A percentile compares a stretch with the other conserved stretches of the same genome.
Evolutionary conservation across 2,113 vertebrate genomes (phyloP).

Genomic region (Laticauda laticaudata): DNA sequence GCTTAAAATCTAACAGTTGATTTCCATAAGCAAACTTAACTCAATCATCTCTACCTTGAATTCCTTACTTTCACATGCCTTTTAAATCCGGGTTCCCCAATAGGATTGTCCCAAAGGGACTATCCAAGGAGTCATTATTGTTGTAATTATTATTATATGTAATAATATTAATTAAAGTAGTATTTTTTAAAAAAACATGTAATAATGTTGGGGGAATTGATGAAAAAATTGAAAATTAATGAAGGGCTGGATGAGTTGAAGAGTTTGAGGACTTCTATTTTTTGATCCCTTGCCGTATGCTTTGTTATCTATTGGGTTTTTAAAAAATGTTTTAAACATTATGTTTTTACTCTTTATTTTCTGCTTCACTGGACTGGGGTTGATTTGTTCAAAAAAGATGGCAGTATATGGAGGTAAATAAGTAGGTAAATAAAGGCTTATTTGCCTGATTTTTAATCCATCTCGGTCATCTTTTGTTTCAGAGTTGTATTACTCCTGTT

Average conservation of each 20-base stretch:
- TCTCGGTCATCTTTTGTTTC: not conserved
- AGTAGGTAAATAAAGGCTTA: not conserved
- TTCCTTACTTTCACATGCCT: not conserved
- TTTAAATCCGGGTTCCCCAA: not conserved
- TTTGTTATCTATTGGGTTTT: not conserved
- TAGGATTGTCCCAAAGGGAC: not conserved
- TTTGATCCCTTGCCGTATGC: not conserved
- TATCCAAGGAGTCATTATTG: not conserved
- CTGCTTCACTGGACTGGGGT: not conserved
- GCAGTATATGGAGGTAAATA: not conserved
- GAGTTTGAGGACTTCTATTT: not conserved
- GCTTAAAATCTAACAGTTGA: accelerated
- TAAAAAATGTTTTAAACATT: not conserved
- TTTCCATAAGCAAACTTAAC: not conserved
- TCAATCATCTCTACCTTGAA: not conserved
- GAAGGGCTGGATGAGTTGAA: not conserved
- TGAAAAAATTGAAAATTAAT: not conserved
- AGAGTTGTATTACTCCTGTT: not conserved
- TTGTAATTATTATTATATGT: not conserved
- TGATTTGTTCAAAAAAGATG: not conserved
- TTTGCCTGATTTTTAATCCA: not conserved
- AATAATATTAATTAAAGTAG: not conserved
- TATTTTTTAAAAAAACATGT: not conserved
- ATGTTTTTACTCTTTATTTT: not conserved
- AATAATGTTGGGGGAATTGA: not conserved